Percentiles rank a stretch among this genome's conserved stretches.
Evolutionary conservation across 1,140 invertebrate genomes (phyloP).

Genomic region (Mactra quadrangularis): DNA sequence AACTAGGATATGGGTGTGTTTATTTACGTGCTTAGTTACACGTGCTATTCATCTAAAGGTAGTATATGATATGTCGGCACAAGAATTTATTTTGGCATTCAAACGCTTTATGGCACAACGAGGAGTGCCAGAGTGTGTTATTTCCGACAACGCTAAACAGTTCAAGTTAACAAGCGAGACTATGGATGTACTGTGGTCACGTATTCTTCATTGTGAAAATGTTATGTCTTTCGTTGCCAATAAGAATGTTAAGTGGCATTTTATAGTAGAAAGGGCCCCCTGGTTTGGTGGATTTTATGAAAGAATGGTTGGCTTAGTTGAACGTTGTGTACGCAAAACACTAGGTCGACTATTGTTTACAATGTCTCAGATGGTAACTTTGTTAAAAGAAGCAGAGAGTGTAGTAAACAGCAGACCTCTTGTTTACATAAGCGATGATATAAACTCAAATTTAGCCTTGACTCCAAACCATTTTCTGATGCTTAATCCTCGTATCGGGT

Average conservation of each 20-base stretch:
- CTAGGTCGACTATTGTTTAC: neutral
- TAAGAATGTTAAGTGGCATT: neutral
- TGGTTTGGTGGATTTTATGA: conserved; percentile 10
- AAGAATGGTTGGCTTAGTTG: neutral
- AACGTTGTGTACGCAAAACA: neutral
- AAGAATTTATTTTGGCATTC: conserved; percentile 8
- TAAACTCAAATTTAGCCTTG: conserved; percentile 22
- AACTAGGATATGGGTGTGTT: neutral
- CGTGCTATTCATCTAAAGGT: conserved; percentile 10
- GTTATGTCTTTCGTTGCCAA: neutral
- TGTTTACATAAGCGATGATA: conserved; percentile 10
- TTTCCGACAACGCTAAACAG: conserved; percentile 20
- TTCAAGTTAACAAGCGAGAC: conserved; percentile 12
- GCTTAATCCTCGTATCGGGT: neutral
- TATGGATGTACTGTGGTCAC: neutral
- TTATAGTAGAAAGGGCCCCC: conserved; percentile 8
- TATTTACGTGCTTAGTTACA: conserved; percentile 12
- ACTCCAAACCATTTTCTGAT: conserved; percentile 24
- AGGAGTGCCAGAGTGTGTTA: neutral
- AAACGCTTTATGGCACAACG: conserved; percentile 9
- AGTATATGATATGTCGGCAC: neutral
- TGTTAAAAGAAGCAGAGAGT: conserved; percentile 1
- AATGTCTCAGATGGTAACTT: neutral
- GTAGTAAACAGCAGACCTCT: conserved; percentile 38
- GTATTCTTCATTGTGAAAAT: neutral